Percentiles rank a stretch among this genome's conserved stretches.
Evolutionary conservation across 1,140 invertebrate species (phyloP).

Genomic region (Drosophila oshimai): DNA sequence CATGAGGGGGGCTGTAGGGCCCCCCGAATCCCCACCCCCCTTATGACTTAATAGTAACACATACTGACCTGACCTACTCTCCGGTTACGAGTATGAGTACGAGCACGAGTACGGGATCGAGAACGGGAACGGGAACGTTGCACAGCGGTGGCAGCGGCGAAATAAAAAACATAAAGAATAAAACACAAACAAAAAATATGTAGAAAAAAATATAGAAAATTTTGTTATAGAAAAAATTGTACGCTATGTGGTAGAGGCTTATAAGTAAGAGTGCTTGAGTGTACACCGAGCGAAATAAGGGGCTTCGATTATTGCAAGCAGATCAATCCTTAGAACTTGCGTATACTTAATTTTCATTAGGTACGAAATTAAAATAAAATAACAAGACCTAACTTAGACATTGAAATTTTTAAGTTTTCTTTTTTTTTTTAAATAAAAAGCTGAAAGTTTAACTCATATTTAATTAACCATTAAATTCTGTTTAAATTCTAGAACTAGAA

Average conservation of each 20-base stretch:
- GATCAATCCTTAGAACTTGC: too few relatives aligned
- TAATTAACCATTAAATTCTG: too few relatives aligned
- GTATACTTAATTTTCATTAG: too few relatives aligned
- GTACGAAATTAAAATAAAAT: too few relatives aligned
- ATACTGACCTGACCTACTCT: slow-evolving; percentile 80
- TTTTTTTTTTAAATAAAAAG: too few relatives aligned
- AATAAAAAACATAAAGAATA: slow-evolving; percentile 28
- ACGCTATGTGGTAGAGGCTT: slow-evolving; percentile 35
- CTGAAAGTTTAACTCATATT: too few relatives aligned
- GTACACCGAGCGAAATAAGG: background rate
- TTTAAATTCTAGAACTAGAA: too few relatives aligned
- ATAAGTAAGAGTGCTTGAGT: slow-evolving; percentile 29
- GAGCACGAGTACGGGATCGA: background rate
- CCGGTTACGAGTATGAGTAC: slow-evolving; percentile 32
- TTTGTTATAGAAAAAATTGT: slow-evolving; percentile 61
- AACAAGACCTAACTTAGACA: too few relatives aligned
- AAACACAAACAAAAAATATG: slow-evolving; percentile 28
- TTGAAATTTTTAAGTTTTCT: too few relatives aligned
- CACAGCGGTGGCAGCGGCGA: slow-evolving; percentile 52
- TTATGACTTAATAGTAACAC: slow-evolving; percentile 66
- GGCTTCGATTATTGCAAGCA: background rate
- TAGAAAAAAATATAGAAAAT: slow-evolving; percentile 49
- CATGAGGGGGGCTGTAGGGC: background rate
- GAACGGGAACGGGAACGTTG: slow-evolving; percentile 21
- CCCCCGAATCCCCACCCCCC: background rate